A percentile compares a stretch with the other conserved stretches of the same genome.
Evolutionary conservation across 2,113 vertebrate genomes (phyloP).

Genomic region (Lepidothrix coronata): DNA sequence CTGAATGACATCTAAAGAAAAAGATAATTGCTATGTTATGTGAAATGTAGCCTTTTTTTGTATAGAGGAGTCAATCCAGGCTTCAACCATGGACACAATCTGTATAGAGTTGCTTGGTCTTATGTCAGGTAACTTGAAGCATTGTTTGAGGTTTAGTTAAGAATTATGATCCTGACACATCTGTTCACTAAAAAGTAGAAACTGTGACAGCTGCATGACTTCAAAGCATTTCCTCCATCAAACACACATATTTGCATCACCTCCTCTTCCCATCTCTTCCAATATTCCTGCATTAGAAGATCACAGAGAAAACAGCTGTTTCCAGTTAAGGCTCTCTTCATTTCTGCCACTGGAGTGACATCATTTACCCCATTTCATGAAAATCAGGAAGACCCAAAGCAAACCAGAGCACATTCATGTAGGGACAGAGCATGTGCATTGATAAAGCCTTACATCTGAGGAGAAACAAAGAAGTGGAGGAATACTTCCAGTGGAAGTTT

Average conservation of each 20-base stretch:
- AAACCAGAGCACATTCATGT: not conserved
- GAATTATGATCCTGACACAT: conserved; percentile 28
- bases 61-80: not conserved
- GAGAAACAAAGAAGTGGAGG: not conserved
- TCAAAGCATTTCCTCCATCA: conserved; percentile 56
- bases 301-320: conserved; percentile 35
- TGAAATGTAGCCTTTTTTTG: not conserved
- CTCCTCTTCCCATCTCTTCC: conserved; percentile 8
- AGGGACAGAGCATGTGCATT: not conserved
- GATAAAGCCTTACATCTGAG: not conserved
- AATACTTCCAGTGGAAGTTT: not conserved
- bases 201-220: conserved; percentile 54
- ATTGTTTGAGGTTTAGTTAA: not conserved
- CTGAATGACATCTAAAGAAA: not conserved
- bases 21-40: not conserved
- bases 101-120: not conserved
- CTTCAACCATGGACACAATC: not conserved
- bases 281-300: conserved; percentile 17
- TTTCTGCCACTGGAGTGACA: not conserved
- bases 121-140: not conserved
- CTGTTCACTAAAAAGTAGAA: conserved; percentile 22
- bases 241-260: not conserved
- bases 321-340: not conserved
- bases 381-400: not conserved
- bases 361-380: not conserved